Conservation (phyloP, 2,888 invertebrate species). For the Dynastes maya region DNA sequence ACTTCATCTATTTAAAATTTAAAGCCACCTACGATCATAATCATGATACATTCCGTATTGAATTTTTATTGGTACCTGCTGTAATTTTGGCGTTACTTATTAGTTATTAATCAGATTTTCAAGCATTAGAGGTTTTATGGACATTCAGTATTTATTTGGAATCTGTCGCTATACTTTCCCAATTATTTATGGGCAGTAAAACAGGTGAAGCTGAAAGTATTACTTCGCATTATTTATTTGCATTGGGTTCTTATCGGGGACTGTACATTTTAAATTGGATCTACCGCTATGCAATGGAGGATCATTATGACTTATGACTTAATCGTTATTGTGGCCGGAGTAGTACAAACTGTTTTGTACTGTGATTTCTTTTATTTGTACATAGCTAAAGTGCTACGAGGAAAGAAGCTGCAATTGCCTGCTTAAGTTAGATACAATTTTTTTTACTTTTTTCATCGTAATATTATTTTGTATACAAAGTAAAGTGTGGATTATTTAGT, state of each 20-base stretch:
- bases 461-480: slow-evolving; percentile 51
- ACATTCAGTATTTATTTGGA: slow-evolving; percentile 99
- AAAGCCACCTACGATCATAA: slow-evolving; percentile 98
- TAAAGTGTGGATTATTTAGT: slow-evolving; percentile 48
- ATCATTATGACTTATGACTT: slow-evolving; percentile 85
- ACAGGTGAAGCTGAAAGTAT: slow-evolving; percentile 99
- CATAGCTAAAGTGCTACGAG: slow-evolving; percentile 98
- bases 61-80: slow-evolving; percentile 93
- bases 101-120: slow-evolving; percentile 89
- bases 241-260: slow-evolving; percentile 92
- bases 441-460: slow-evolving; percentile 36
- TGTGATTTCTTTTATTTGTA: slow-evolving; percentile 99
- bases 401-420: slow-evolving; percentile 95
- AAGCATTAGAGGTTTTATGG: slow-evolving; percentile 96
- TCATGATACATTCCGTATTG: slow-evolving; percentile 98
- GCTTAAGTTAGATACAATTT: slow-evolving; percentile 76
- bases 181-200: slow-evolving; percentile 97
- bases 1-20: slow-evolving; percentile 97
- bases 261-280: slow-evolving; percentile 97
- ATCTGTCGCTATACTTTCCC: slow-evolving; percentile 98
- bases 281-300: slow-evolving; percentile 94
- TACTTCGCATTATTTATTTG: slow-evolving; percentile 96
- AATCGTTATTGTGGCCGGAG: slow-evolving; percentile 97
- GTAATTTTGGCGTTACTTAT: slow-evolving; percentile 90
- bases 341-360: slow-evolving; percentile 97